Percentiles rank a stretch among this genome's conserved stretches.
Conservation (phyloP, 2,113 vertebrate genomes). For the Notothenia coriiceps region DNA sequence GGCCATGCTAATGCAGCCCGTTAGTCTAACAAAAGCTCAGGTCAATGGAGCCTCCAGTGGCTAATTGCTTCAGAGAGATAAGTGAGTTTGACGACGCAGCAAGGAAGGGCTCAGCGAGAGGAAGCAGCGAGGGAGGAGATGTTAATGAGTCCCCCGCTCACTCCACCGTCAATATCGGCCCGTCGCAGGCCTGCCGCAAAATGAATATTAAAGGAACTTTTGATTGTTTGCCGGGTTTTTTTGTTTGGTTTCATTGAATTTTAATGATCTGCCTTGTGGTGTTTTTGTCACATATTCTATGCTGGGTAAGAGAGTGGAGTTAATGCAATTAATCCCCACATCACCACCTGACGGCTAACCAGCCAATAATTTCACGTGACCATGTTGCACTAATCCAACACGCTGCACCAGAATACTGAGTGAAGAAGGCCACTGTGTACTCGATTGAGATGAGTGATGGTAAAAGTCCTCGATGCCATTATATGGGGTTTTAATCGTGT, state of each 20-base stretch:
- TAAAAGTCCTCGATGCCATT: slow-evolving; percentile 43
- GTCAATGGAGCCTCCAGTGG: slow-evolving; percentile 85
- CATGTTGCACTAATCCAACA: slow-evolving; percentile 24
- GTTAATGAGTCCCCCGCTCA: slow-evolving; percentile 79
- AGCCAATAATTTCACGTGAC: slow-evolving; percentile 52
- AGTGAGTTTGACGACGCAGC: slow-evolving; percentile 82
- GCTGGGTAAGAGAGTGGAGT: slow-evolving; percentile 63
- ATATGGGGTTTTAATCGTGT: slow-evolving; percentile 32
- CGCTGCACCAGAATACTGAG: slow-evolving; percentile 36
- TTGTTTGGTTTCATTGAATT: slow-evolving; percentile 73
- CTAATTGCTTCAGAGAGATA: slow-evolving; percentile 87
- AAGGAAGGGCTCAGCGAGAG: slow-evolving; percentile 62
- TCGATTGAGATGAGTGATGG: slow-evolving; percentile 26
- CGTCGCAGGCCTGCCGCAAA: slow-evolving; percentile 70
- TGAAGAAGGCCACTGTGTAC: slow-evolving; percentile 32
- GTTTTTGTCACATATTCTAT: slow-evolving; percentile 70
- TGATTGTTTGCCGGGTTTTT: slow-evolving; percentile 70
- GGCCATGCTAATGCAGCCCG: slow-evolving; percentile 79
- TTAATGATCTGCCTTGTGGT: slow-evolving; percentile 61
- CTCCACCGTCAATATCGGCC: slow-evolving; percentile 78
- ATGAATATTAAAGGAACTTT: slow-evolving; percentile 81
- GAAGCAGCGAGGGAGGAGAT: slow-evolving; percentile 64
- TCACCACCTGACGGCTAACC: slow-evolving; percentile 64
- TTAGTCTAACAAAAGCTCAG: slow-evolving; percentile 82
- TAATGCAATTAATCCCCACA: slow-evolving; percentile 75